Conservation (phyloP, 1,140 invertebrate species). For the Dreissena polymorpha region DNA sequence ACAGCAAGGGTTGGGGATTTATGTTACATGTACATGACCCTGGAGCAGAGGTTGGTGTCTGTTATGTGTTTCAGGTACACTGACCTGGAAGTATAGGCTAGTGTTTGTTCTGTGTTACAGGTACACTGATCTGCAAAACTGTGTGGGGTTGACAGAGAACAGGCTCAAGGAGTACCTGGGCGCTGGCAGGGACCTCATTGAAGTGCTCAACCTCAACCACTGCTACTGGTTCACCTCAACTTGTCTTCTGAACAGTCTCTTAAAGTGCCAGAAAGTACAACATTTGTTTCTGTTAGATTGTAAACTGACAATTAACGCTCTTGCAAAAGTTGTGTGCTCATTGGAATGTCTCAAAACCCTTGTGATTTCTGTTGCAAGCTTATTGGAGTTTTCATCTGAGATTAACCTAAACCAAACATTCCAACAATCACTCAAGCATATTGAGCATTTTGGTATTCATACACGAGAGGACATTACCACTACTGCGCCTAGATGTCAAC, state of each 20-base stretch:
- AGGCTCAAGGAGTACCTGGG: conserved; percentile 52
- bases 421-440: conserved; percentile 59
- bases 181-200: conserved; percentile 49
- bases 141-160: conserved; percentile 49
- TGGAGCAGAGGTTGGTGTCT: no score
- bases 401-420: conserved; percentile 49
- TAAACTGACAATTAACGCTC: conserved; percentile 56
- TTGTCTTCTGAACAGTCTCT: conserved; percentile 53
- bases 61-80: no score
- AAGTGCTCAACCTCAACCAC: conserved; percentile 65
- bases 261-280: conserved; percentile 59
- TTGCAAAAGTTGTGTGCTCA: conserved; percentile 56
- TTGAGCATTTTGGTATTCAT: conserved; percentile 54
- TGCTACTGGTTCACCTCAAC: conserved; percentile 66
- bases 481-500: conserved; percentile 28
- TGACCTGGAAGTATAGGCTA: background rate
- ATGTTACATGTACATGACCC: no score
- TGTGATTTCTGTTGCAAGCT: conserved; percentile 60
- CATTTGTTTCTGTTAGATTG: conserved; percentile 63
- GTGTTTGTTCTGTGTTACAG: conserved; percentile 35
- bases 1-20: no score
- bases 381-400: conserved; percentile 59
- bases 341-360: conserved; percentile 55
- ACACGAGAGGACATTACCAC: conserved; percentile 39
- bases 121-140: conserved; percentile 31